Percentiles rank a stretch among this genome's conserved stretches.
Conservation (phyloP, 2,113 vertebrate species). For the Aegotheles bennettii region DNA sequence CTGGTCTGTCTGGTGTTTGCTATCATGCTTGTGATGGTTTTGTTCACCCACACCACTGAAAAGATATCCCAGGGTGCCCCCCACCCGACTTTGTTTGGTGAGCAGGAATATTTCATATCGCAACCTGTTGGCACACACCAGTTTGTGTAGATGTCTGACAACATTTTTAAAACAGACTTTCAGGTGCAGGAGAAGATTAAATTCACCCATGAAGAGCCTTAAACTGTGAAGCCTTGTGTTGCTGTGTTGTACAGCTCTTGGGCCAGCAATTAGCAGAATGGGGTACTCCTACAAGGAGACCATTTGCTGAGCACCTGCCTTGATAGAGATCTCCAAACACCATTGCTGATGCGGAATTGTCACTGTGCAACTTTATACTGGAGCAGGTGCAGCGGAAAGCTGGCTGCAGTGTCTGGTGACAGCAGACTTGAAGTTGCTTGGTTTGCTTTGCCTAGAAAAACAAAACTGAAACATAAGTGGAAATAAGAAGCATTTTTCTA, state of each 20-base stretch:
- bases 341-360: slow-evolving; percentile 25
- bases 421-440: not conserved
- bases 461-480: not conserved
- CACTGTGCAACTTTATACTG: slow-evolving; percentile 48
- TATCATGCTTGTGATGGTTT: not conserved
- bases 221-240: not conserved
- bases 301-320: slow-evolving; percentile 56
- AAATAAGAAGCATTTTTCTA: not conserved
- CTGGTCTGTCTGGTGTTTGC: not conserved
- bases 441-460: slow-evolving; percentile 34
- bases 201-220: not conserved
- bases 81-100: not conserved
- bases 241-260: not conserved
- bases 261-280: not conserved
- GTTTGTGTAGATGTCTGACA: not conserved
- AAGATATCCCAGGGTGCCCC: not conserved
- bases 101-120: not conserved
- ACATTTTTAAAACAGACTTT: not conserved
- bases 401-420: slow-evolving; percentile 36
- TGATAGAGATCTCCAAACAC: slow-evolving; percentile 60
- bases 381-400: slow-evolving; percentile 51
- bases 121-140: not conserved
- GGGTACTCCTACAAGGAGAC: not conserved
- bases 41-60: not conserved
- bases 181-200: not conserved